A percentile compares a stretch with the other conserved stretches of the same genome.
These are phyloP conservation scores for Ophiothrix spiculata DNA, from an alignment of 35 echinoderm and acorn worm genomes.

Conservation along the genomic window DNA sequence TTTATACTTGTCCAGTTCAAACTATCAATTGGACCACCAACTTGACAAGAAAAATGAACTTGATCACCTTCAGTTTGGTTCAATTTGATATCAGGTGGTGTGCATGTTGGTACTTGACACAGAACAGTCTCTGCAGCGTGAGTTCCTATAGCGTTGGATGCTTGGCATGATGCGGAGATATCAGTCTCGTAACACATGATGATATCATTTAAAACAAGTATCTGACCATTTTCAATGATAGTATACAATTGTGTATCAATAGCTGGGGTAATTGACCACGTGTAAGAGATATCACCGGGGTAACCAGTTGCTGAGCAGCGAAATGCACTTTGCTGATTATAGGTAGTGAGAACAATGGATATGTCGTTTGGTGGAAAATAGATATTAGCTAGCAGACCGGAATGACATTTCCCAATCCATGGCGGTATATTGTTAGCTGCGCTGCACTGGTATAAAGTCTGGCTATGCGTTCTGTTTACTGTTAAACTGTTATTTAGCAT, in stretches of 20 bases:
- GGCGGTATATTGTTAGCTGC: neutral
- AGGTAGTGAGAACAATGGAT: neutral
- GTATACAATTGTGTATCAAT: neutral
- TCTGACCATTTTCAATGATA: slow-evolving; percentile 1
- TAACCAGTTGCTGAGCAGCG: neutral
- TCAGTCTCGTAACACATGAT: neutral
- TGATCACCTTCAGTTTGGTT: neutral
- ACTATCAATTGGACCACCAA: neutral
- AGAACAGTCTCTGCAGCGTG: neutral
- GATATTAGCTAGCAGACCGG: slow-evolving; percentile 7
- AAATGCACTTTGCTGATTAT: neutral
- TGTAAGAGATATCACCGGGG: neutral
- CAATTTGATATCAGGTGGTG: neutral
- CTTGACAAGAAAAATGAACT: neutral
- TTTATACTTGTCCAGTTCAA: neutral
- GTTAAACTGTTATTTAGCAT: neutral
- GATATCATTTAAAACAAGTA: slow-evolving; percentile 15
- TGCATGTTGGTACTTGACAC: slow-evolving; percentile 4
- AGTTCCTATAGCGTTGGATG: neutral
- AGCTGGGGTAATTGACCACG: slow-evolving; percentile 2
- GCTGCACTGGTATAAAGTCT: neutral
- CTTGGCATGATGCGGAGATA: slow-evolving; percentile 14
- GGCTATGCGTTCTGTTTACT: neutral
- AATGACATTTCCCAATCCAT: neutral
- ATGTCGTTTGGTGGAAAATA: neutral